phyloP scores from a whole-genome alignment of 2,888 invertebrate species.

The Apocheima hispidaria region DNA sequence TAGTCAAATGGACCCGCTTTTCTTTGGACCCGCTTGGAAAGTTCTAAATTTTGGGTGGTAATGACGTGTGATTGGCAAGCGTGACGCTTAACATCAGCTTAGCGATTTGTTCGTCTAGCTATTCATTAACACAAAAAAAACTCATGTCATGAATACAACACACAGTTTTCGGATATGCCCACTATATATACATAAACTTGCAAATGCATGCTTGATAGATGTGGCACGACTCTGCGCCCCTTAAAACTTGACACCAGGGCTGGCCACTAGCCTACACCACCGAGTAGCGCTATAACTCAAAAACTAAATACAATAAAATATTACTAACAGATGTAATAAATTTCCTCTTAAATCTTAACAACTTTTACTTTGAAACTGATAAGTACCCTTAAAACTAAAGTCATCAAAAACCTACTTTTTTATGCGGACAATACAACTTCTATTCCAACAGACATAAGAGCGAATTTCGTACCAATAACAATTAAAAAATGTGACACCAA shows the following conservation, averaged over 20 bases:
- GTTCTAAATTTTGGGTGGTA: too few species aligned
- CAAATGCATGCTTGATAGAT: too few species aligned
- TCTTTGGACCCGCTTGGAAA: too few species aligned
- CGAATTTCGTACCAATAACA: neutral
- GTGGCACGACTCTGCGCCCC: too few species aligned
- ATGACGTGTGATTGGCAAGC: too few species aligned
- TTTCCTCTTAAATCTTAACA: neutral
- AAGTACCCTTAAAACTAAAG: neutral
- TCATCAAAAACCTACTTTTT: neutral
- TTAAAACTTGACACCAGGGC: neutral
- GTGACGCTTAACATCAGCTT: too few species aligned
- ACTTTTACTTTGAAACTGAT: neutral
- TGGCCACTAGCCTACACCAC: neutral
- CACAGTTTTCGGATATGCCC: too few species aligned
- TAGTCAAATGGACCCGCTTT: too few species aligned
- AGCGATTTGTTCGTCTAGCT: too few species aligned
- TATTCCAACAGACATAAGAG: neutral
- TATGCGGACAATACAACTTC: neutral
- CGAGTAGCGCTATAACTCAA: neutral
- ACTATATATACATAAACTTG: too few species aligned
- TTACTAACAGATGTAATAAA: slow-evolving; percentile 26
- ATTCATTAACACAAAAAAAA: too few species aligned
- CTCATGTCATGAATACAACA: too few species aligned
- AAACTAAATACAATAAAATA: slow-evolving; percentile 13
- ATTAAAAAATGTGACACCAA: neutral